A percentile compares a stretch with the other conserved stretches of the same genome.
These are phyloP conservation scores for Pogonophryne albipinna DNA, from an alignment of 2,797 vertebrate genomes.

Conservation along the genomic window DNA sequence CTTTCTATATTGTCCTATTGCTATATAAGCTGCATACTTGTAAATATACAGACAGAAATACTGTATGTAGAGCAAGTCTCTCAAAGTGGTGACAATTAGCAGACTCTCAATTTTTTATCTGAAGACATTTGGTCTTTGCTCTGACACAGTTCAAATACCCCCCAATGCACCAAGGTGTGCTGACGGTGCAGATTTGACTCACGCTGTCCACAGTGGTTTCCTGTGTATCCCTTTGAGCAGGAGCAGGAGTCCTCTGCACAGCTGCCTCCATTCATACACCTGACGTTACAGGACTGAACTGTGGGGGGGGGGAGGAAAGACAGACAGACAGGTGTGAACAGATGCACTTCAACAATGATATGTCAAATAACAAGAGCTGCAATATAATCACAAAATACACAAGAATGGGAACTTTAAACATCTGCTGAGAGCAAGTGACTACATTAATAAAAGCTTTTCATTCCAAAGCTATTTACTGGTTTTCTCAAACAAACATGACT, in stretches of 20 bases:
- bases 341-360: neutral
- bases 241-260: constrained; percentile 89
- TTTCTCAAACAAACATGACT: constrained; percentile 1
- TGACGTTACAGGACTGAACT: constrained; percentile 90
- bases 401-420: neutral
- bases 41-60: too few relatives aligned
- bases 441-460: neutral
- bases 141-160: too few relatives aligned
- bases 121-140: neutral
- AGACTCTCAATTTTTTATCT: too few relatives aligned
- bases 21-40: too few relatives aligned
- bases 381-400: neutral
- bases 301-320: constrained; percentile 7
- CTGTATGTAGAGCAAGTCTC: too few relatives aligned
- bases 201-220: constrained; percentile 93
- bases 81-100: too few relatives aligned
- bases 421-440: neutral
- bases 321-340: constrained; percentile 7
- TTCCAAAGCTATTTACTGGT: neutral
- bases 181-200: constrained; percentile 75
- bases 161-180: neutral
- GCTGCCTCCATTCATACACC: constrained; percentile 93
- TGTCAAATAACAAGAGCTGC: constrained; percentile 11
- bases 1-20: too few relatives aligned
- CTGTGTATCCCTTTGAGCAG: constrained; percentile 91